Percentiles rank a stretch among this genome's conserved stretches.
Conservation (phyloP, 1,140 invertebrate genomes). For the Apis cerana region DNA sequence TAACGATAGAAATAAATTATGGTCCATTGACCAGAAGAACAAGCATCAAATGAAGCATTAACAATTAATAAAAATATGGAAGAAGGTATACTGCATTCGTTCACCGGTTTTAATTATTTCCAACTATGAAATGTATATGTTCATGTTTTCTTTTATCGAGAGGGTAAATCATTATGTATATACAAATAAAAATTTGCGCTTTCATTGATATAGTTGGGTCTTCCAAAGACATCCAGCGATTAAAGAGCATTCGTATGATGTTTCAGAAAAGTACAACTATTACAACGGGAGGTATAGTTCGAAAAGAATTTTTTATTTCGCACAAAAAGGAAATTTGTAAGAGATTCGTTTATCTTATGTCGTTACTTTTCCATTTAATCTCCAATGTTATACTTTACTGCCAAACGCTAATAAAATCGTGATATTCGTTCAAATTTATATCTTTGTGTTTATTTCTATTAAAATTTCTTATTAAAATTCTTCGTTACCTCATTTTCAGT, state of each 20-base stretch:
- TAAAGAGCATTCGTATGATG: background rate
- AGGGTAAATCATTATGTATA: background rate
- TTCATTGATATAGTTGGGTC: background rate
- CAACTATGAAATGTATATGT: background rate
- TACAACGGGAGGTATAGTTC: background rate
- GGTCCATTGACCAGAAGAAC: slow-evolving; percentile 13
- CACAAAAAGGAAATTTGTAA: slow-evolving; percentile 22
- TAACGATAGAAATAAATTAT: slow-evolving; percentile 39
- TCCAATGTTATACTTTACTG: slow-evolving; percentile 43
- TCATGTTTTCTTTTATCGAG: background rate
- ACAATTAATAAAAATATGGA: slow-evolving; percentile 55
- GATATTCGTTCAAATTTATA: slow-evolving; percentile 33
- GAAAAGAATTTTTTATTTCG: slow-evolving; percentile 11
- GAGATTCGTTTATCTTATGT: slow-evolving; percentile 8
- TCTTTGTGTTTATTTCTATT: no score
- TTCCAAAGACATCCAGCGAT: background rate
- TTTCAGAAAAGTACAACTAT: background rate
- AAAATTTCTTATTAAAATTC: background rate
- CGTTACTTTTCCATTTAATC: slow-evolving; percentile 7
- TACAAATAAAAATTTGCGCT: background rate
- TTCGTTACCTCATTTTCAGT: slow-evolving; percentile 7
- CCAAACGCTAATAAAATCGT: slow-evolving; percentile 47
- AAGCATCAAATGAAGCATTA: slow-evolving; percentile 41
- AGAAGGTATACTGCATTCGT: slow-evolving; percentile 36
- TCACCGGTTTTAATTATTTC: slow-evolving; percentile 36